Conservation (phyloP, 2,797 vertebrate species). For the Coregonus sp. region DNA sequence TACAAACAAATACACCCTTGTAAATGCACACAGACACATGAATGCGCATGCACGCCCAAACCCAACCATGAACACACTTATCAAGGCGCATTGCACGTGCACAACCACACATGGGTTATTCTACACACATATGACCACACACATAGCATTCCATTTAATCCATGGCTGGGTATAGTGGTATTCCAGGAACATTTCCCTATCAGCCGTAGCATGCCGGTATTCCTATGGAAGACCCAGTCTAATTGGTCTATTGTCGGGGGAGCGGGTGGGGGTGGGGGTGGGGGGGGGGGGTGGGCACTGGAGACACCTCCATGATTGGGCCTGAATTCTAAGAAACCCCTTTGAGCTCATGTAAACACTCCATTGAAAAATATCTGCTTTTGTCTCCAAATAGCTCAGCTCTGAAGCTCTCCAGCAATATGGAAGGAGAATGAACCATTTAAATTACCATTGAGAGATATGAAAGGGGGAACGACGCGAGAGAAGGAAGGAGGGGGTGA, state of each 20-base stretch:
- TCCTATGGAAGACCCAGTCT: constrained; percentile 45
- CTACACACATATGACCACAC: not conserved
- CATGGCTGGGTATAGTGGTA: not conserved
- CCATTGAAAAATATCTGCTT: constrained; percentile 15
- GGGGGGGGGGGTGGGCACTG: too few relatives aligned
- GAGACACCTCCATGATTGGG: constrained; percentile 51
- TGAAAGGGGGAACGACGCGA: not conserved
- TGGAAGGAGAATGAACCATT: constrained; percentile 16
- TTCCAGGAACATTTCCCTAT: constrained; percentile 54
- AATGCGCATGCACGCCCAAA: not conserved
- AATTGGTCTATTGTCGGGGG: constrained; percentile 67
- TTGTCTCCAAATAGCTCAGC: constrained; percentile 52
- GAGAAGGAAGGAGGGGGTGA: not conserved
- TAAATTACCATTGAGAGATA: not conserved
- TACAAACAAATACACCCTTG: not conserved
- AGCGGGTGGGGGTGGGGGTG: not conserved
- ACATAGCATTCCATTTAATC: not conserved
- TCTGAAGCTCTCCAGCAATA: constrained; percentile 17
- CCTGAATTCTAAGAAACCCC: constrained; percentile 49
- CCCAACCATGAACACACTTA: not conserved
- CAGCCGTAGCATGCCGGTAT: constrained; percentile 29
- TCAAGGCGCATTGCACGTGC: not conserved
- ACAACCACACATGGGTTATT: not conserved
- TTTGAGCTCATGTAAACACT: constrained; percentile 59
- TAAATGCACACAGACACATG: too few relatives aligned